A percentile compares a stretch with the other conserved stretches of the same genome.
phyloP scores from a whole-genome alignment of 2,113 vertebrate species.

The Sphaerodactylus townsendi region DNA sequence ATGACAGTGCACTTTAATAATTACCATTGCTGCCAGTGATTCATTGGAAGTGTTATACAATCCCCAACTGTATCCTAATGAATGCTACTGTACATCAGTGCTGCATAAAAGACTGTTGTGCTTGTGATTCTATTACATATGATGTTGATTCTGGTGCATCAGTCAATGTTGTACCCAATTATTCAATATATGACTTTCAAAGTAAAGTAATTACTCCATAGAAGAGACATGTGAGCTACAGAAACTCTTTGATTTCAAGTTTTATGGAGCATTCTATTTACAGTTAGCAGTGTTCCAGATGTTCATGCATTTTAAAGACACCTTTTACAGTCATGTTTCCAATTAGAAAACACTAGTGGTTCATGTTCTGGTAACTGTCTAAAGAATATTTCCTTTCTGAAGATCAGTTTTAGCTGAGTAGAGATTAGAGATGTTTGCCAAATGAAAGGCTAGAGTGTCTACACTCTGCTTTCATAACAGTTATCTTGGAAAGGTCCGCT shows the following conservation, averaged over 20 bases:
- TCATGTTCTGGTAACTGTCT: slow-evolving; percentile 58
- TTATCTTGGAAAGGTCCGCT: neutral
- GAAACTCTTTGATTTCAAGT: slow-evolving; percentile 62
- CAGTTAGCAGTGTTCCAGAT: slow-evolving; percentile 71
- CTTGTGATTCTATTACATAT: slow-evolving; percentile 45
- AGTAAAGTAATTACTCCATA: slow-evolving; percentile 65
- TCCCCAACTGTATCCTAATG: neutral
- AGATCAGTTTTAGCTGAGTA: slow-evolving; percentile 44
- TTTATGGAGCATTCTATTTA: slow-evolving; percentile 69
- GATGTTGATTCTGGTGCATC: neutral
- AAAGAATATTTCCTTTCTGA: slow-evolving; percentile 26
- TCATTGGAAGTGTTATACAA: neutral
- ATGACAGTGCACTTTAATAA: neutral
- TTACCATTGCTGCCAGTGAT: neutral
- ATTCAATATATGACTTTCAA: slow-evolving; percentile 57
- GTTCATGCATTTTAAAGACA: slow-evolving; percentile 66
- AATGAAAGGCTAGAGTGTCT: neutral
- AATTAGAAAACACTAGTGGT: slow-evolving; percentile 47
- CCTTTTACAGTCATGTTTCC: slow-evolving; percentile 57
- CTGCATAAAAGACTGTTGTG: slow-evolving; percentile 41
- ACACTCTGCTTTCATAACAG: neutral
- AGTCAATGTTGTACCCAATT: slow-evolving; percentile 65
- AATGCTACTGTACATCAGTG: neutral
- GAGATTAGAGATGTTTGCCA: slow-evolving; percentile 5
- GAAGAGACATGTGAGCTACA: slow-evolving; percentile 55